These are phyloP conservation scores for Urocyon cinereoargenteus DNA, from an alignment of 2,797 vertebrate species.

Conservation along the genomic window DNA sequence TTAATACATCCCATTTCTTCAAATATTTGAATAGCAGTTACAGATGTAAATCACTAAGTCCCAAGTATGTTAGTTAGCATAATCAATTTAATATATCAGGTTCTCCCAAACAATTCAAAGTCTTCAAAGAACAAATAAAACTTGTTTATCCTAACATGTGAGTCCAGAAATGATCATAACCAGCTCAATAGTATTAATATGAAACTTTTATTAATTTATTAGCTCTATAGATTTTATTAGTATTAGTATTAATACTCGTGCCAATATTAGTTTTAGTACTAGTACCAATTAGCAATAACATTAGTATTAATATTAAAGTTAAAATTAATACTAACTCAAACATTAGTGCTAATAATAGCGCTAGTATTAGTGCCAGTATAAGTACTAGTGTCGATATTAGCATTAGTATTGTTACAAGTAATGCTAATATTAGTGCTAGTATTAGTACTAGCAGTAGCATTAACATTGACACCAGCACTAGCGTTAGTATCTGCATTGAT, in stretches of 20 bases:
- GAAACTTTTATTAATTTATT: slow-evolving; percentile 24
- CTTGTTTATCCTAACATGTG: not conserved
- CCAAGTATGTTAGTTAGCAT: slow-evolving; percentile 35
- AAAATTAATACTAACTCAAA: not conserved
- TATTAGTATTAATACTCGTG: not conserved
- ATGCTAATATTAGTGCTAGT: not conserved
- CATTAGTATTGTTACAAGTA: not conserved
- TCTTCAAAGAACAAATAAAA: slow-evolving; percentile 37
- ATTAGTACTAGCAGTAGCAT: not conserved
- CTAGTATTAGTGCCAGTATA: not conserved
- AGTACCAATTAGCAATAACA: not conserved
- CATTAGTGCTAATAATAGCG: not conserved
- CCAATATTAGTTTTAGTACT: not conserved
- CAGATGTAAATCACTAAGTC: slow-evolving; percentile 1
- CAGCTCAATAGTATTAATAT: not conserved
- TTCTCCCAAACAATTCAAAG: not conserved
- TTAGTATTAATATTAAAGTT: not conserved
- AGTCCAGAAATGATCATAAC: not conserved
- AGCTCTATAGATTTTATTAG: not conserved
- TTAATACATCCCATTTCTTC: not conserved
- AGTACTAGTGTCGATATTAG: not conserved
- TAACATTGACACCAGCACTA: not conserved
- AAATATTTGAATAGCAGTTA: not conserved
- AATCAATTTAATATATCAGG: not conserved
- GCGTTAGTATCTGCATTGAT: not conserved